Conservation (phyloP, 1,140 invertebrate species). For the Macrotrachela quadricornifera region DNA sequence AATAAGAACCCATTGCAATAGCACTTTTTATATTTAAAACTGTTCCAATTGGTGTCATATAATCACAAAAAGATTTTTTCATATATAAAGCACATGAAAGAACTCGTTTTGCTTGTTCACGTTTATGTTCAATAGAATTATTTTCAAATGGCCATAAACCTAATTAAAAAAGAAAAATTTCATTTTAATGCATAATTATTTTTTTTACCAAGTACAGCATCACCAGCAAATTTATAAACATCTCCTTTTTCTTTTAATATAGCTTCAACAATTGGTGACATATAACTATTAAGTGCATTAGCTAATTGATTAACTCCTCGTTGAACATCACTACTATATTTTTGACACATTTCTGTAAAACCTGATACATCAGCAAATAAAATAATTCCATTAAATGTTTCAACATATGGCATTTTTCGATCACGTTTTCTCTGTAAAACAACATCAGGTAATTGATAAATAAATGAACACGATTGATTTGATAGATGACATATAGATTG, state of each 20-base stretch:
- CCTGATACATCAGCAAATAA: background rate
- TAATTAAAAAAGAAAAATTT: too few relatives aligned
- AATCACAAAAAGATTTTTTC: too few relatives aligned
- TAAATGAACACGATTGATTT: background rate
- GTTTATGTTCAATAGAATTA: too few relatives aligned
- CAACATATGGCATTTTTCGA: constrained; percentile 10
- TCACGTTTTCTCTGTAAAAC: background rate
- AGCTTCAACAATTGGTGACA: background rate
- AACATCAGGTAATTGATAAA: background rate
- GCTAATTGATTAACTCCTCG: background rate
- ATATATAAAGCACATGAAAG: too few relatives aligned
- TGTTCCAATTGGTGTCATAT: too few relatives aligned
- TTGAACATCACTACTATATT: background rate
- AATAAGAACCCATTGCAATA: too few relatives aligned
- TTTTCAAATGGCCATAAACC: too few relatives aligned
- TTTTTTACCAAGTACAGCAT: background rate
- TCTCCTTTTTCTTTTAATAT: background rate
- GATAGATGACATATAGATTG: too few relatives aligned
- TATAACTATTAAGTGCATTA: background rate
- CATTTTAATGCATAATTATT: too few relatives aligned
- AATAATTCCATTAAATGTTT: constrained; percentile 12
- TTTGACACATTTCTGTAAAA: background rate
- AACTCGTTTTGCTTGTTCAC: too few relatives aligned
- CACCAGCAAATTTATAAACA: background rate
- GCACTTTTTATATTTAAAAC: too few relatives aligned